Conservation (phyloP, 30 jellyfish, hydroid and myxozoan species). For the Pseudorhiza aurosa region DNA sequence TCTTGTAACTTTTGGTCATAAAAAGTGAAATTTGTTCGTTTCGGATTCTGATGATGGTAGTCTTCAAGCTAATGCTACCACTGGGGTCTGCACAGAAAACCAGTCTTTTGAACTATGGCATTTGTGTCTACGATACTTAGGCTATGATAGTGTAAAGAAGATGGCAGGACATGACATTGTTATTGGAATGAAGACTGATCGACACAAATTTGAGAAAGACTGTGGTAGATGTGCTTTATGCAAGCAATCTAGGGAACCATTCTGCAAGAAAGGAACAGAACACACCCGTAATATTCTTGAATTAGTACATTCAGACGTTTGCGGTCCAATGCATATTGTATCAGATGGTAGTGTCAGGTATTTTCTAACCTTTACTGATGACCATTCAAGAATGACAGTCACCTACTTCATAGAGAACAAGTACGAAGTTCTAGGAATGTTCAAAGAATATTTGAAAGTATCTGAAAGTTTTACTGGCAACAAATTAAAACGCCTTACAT, state of each 20-base stretch:
- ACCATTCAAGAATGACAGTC: constrained; percentile 20
- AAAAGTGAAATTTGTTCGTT: constrained; percentile 1
- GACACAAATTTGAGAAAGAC: constrained; percentile 16
- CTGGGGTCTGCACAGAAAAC: constrained; percentile 14
- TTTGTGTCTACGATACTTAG: constrained; percentile 20
- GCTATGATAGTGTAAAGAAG: constrained; percentile 26
- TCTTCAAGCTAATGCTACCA: constrained; percentile 17
- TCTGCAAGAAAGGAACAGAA: constrained; percentile 18
- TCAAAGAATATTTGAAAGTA: constrained; percentile 10
- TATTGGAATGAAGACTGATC: constrained; percentile 9
- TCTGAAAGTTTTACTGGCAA: constrained; percentile 19
- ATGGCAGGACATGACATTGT: constrained; percentile 30
- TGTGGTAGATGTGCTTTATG: neutral
- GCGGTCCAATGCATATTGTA: constrained; percentile 19
- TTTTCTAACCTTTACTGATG: constrained; percentile 44
- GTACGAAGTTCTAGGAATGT: constrained; percentile 32
- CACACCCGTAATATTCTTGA: constrained; percentile 26
- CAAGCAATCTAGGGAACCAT: constrained; percentile 1
- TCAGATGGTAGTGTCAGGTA: constrained; percentile 47
- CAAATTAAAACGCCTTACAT: constrained; percentile 14
- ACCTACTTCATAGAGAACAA: constrained; percentile 16
- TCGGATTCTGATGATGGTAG: constrained; percentile 11
- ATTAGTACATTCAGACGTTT: constrained; percentile 25
- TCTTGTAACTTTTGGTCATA: constrained; percentile 20
- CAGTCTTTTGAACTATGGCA: constrained; percentile 42